Conservation (phyloP, 2,797 vertebrate species). For the Poeciliopsis infans region DNA sequence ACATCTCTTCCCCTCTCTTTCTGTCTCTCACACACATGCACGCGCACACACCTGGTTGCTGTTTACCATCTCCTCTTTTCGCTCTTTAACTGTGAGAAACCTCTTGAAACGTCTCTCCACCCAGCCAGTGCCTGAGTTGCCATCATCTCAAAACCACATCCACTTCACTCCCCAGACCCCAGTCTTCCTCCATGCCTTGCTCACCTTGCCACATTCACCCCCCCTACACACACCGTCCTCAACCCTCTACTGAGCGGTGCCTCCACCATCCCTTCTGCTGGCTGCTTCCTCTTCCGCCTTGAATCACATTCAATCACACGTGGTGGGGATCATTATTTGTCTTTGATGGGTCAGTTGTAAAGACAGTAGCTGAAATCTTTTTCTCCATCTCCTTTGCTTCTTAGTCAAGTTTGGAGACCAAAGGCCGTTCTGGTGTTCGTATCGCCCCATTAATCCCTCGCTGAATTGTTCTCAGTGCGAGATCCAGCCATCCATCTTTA, state of each 20-base stretch:
- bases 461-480: constrained; percentile 55
- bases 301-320: constrained; percentile 35
- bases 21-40: constrained; percentile 37
- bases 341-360: constrained; percentile 31
- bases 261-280: constrained; percentile 29
- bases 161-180: constrained; percentile 39
- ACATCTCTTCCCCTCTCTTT: constrained; percentile 23
- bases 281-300: constrained; percentile 37
- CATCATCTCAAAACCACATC: constrained; percentile 66
- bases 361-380: constrained; percentile 30
- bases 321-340: constrained; percentile 41
- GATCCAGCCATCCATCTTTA: constrained; percentile 57
- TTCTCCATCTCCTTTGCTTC: constrained; percentile 25
- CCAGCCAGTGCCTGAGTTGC: constrained; percentile 38
- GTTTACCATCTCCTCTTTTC: constrained; percentile 72
- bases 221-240: too few species aligned
- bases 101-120: constrained; percentile 59
- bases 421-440: constrained; percentile 40
- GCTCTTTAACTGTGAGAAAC: constrained; percentile 54
- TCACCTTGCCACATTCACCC: constrained; percentile 14
- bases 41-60: constrained; percentile 78
- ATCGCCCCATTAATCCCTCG: constrained; percentile 50
- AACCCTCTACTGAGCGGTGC: constrained; percentile 26
- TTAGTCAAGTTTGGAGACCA: constrained; percentile 39
- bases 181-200: constrained; percentile 24